A percentile compares a stretch with the other conserved stretches of the same genome.
phyloP scores from a whole-genome alignment of 2,797 vertebrate genomes.

The Falco cherrug region DNA sequence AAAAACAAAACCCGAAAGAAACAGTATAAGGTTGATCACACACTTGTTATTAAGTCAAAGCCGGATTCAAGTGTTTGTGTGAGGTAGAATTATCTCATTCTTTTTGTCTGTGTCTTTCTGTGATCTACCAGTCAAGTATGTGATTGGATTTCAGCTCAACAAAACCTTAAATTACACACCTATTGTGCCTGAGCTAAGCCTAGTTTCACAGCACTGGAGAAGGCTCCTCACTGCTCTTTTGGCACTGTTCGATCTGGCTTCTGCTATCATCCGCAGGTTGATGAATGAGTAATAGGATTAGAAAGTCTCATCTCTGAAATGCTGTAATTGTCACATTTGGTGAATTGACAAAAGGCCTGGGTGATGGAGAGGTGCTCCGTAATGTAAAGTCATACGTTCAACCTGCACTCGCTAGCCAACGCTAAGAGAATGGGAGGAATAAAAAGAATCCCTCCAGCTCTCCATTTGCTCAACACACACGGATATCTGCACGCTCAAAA shows the following conservation, averaged over 20 bases:
- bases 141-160: conserved; percentile 99
- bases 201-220: conserved; percentile 87
- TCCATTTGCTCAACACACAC: neutral
- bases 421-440: conserved; percentile 27
- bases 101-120: conserved; percentile 90
- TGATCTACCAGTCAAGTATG: conserved; percentile 99
- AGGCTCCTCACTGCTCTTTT: conserved; percentile 84
- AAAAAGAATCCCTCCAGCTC: neutral
- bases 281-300: conserved; percentile 97
- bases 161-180: conserved; percentile 99
- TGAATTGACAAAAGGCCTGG: conserved; percentile 76
- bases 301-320: conserved; percentile 83
- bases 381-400: conserved; percentile 67
- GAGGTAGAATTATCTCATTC: conserved; percentile 87
- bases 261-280: conserved; percentile 85
- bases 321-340: conserved; percentile 83
- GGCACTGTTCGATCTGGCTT: conserved; percentile 83
- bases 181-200: conserved; percentile 95
- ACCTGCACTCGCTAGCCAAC: conserved; percentile 52
- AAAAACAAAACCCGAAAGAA: conserved; percentile 18
- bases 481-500: neutral
- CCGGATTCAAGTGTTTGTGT: conserved; percentile 83
- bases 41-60: conserved; percentile 79
- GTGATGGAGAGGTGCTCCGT: conserved; percentile 65
- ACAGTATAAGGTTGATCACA: conserved; percentile 74